Conservation (phyloP, 2,113 vertebrate genomes). For the Ochotona princeps region DNA sequence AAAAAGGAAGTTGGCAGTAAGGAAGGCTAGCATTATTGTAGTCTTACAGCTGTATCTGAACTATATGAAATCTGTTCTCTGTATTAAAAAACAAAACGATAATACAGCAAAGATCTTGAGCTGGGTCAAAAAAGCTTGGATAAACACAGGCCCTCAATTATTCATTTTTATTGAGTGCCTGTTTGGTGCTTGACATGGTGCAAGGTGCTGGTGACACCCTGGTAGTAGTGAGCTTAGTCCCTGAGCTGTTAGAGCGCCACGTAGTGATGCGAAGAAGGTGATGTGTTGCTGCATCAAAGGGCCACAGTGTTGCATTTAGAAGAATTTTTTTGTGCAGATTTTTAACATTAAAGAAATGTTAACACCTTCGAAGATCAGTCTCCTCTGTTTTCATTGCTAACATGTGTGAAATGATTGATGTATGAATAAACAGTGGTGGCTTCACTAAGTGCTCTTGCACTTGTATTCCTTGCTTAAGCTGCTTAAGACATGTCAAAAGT, state of each 20-base stretch:
- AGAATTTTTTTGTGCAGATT: background rate
- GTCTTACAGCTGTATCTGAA: no score
- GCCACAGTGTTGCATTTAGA: background rate
- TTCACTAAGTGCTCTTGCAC: background rate
- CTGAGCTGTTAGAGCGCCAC: background rate
- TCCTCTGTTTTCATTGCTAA: background rate
- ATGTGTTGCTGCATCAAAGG: background rate
- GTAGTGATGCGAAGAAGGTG: background rate
- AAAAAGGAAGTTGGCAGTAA: no score
- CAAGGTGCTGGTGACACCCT: background rate
- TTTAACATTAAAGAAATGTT: conserved; percentile 15
- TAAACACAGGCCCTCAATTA: background rate
- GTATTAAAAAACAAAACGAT: no score
- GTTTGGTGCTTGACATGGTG: background rate
- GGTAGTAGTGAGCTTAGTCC: background rate
- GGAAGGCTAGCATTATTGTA: no score
- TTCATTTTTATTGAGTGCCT: background rate
- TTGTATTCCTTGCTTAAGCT: background rate
- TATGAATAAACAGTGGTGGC: background rate
- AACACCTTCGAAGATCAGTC: background rate
- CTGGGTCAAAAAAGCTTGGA: background rate
- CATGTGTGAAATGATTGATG: background rate
- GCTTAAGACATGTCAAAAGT: background rate
- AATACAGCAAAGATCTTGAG: background rate
- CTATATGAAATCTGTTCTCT: no score